A percentile compares a stretch with the other conserved stretches of the same genome.
phyloP scores from a whole-genome alignment of 2,888 invertebrate genomes.

The Melitaea athalia region DNA sequence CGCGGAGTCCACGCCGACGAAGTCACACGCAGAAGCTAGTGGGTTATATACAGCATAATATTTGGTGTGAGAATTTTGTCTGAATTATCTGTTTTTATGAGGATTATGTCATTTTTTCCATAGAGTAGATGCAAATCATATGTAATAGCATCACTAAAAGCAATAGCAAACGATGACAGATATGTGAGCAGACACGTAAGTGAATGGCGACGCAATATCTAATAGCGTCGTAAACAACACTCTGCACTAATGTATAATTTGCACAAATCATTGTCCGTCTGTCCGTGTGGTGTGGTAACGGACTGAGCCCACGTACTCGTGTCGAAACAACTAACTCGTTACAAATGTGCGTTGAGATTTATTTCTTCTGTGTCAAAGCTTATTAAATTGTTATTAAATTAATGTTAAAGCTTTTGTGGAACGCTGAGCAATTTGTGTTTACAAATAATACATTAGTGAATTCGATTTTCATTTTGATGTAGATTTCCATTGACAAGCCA shows the following conservation, averaged over 20 bases:
- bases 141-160: neutral
- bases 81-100: too few relatives aligned
- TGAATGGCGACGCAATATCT: slow-evolving; percentile 14
- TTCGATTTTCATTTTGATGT: too few relatives aligned
- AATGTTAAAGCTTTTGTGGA: neutral
- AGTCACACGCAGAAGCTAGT: too few relatives aligned
- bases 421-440: neutral
- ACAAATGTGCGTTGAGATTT: neutral
- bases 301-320: slow-evolving; percentile 11
- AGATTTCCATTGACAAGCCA: too few relatives aligned
- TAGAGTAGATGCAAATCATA: neutral
- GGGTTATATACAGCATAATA: too few relatives aligned
- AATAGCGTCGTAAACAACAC: slow-evolving; percentile 37
- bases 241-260: slow-evolving; percentile 54
- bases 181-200: neutral
- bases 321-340: slow-evolving; percentile 3
- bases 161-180: neutral
- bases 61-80: too few relatives aligned
- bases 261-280: slow-evolving; percentile 59
- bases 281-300: slow-evolving; percentile 22
- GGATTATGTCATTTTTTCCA: neutral
- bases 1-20: too few relatives aligned
- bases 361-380: neutral
- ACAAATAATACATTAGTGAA: neutral
- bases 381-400: neutral